Conservation (phyloP, 2,113 vertebrate species). For the Pedetes capensis region DNA sequence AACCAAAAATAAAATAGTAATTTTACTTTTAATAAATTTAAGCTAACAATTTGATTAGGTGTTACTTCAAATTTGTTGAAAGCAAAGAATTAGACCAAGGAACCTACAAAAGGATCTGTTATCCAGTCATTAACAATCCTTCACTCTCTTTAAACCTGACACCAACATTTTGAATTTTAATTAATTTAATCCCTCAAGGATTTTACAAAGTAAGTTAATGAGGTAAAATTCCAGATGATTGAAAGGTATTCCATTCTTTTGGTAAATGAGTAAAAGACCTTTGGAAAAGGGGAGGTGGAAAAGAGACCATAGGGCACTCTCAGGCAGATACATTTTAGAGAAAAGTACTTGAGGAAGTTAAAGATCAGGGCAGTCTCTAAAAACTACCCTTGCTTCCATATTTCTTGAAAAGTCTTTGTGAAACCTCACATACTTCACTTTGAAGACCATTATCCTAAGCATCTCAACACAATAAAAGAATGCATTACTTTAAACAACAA, state of each 20-base stretch:
- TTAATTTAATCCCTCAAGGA: background rate
- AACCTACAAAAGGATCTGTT: background rate
- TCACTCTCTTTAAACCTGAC: background rate
- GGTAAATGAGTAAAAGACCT: background rate
- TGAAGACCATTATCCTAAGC: background rate
- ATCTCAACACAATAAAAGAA: background rate
- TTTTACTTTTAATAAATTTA: constrained; percentile 42
- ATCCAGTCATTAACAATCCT: background rate
- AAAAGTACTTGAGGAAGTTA: background rate
- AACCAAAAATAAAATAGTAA: constrained; percentile 31
- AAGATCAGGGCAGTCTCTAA: background rate
- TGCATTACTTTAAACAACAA: background rate
- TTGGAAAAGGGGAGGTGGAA: background rate
- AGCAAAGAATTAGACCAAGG: background rate
- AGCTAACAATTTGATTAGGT: background rate
- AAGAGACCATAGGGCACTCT: background rate
- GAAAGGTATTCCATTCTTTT: background rate
- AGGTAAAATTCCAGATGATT: constrained; percentile 12
- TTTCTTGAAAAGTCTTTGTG: constrained; percentile 24
- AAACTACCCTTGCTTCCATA: background rate
- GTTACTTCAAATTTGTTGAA: constrained; percentile 41
- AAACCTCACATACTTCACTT: background rate
- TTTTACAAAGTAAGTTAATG: background rate
- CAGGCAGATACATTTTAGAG: background rate
- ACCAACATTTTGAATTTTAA: background rate